Conservation (phyloP, 2,797 vertebrate genomes). For the Vireo griseus region DNA sequence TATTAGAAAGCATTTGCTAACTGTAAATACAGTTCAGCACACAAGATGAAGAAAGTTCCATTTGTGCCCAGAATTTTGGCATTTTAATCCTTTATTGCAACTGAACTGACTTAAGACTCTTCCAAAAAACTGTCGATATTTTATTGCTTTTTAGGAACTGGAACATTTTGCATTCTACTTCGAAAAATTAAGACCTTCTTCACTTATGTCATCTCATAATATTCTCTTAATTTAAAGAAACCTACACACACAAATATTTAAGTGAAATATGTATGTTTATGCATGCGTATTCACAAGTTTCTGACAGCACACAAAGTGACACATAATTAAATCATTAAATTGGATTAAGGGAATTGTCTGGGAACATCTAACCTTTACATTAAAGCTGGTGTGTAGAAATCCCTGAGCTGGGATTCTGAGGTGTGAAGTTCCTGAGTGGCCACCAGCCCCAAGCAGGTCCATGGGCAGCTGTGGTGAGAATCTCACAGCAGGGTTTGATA, state of each 20-base stretch:
- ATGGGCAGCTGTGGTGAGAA: neutral
- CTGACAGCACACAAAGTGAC: conserved; percentile 46
- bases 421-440: conserved; percentile 68
- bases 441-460: neutral
- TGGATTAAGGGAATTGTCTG: conserved; percentile 73
- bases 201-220: neutral
- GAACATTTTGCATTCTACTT: neutral
- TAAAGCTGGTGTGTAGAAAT: conserved; percentile 68
- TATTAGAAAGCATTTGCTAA: neutral
- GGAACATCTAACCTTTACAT: conserved; percentile 71
- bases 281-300: neutral
- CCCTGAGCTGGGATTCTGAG: conserved; percentile 76
- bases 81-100: neutral
- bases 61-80: neutral
- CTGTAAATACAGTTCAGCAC: neutral
- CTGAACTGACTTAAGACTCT: neutral
- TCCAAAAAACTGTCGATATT: neutral
- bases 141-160: neutral
- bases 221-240: conserved; percentile 18
- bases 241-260: neutral
- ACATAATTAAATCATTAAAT: conserved; percentile 77
- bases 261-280: neutral
- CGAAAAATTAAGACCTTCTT: neutral
- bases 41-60: neutral
- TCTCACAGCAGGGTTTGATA: neutral